Evolutionary conservation across 2,888 invertebrate species (phyloP).

Genomic region (Saturnia pavonia): DNA sequence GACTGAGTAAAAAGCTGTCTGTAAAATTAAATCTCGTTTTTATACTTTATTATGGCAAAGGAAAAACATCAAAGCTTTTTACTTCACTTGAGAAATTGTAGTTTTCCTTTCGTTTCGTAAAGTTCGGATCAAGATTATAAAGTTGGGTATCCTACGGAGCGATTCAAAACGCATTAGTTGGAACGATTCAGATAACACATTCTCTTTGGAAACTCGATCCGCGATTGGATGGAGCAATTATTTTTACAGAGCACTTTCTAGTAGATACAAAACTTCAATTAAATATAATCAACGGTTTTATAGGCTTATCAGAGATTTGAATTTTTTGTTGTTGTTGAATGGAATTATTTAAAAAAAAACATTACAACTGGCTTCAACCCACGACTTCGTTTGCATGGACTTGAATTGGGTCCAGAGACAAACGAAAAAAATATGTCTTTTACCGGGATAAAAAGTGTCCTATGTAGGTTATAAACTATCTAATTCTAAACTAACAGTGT

Average conservation of each 20-base stretch:
- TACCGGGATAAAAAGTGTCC: too few relatives aligned
- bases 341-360: too few relatives aligned
- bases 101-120: slow-evolving; percentile 52
- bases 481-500: too few relatives aligned
- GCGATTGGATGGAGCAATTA: slow-evolving; percentile 42
- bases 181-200: slow-evolving; percentile 58
- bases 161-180: slow-evolving; percentile 55
- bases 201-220: slow-evolving; percentile 53
- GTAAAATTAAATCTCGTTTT: slow-evolving; percentile 15
- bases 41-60: slow-evolving; percentile 21
- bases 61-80: slow-evolving; percentile 29
- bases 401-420: too few relatives aligned
- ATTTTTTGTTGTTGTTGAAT: too few relatives aligned
- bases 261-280: neutral
- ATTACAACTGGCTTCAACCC: too few relatives aligned
- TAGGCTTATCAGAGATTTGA: neutral
- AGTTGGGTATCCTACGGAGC: slow-evolving; percentile 52
- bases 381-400: too few relatives aligned
- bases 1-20: slow-evolving; percentile 17
- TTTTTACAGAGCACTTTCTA: slow-evolving; percentile 28
- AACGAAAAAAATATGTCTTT: too few relatives aligned
- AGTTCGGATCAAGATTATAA: slow-evolving; percentile 64
- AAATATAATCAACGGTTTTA: neutral
- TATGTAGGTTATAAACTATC: too few relatives aligned
- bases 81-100: slow-evolving; percentile 45